A percentile compares a stretch with the other conserved stretches of the same genome.
phyloP scores from a whole-genome alignment of 2,888 invertebrate species.

The Caenorhabditis panamensis region DNA sequence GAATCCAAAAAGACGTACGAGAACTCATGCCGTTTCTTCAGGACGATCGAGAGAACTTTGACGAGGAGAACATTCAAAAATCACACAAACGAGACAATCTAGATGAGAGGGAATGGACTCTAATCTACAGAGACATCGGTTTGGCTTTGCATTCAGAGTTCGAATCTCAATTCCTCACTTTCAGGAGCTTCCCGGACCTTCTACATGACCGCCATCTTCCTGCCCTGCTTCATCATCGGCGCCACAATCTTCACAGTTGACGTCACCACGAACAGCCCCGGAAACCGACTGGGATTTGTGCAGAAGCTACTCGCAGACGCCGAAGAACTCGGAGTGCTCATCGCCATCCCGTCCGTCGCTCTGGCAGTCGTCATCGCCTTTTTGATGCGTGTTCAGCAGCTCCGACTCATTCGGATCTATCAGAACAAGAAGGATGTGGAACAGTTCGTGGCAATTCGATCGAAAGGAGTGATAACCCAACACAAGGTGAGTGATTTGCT shows the following conservation, averaged over 20 bases:
- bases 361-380: constrained; percentile 46
- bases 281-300: constrained; percentile 56
- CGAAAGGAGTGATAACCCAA: constrained; percentile 46
- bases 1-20: too few relatives aligned
- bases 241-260: constrained; percentile 55
- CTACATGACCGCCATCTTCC: constrained; percentile 59
- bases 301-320: constrained; percentile 63
- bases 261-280: constrained; percentile 36
- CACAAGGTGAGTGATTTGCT: constrained; percentile 59
- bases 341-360: constrained; percentile 53
- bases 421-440: constrained; percentile 65
- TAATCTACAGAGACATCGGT: constrained; percentile 69
- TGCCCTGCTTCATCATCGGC: constrained; percentile 64
- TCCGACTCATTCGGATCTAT: constrained; percentile 64
- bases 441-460: constrained; percentile 60
- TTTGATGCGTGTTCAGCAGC: constrained; percentile 61
- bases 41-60: constrained; percentile 67
- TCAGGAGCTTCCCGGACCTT: constrained; percentile 68
- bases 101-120: constrained; percentile 60
- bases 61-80: constrained; percentile 59
- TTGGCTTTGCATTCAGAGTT: constrained; percentile 3
- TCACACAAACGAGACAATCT: constrained; percentile 63
- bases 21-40: constrained; percentile 34
- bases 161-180: not conserved
- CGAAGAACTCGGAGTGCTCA: constrained; percentile 62